Percentiles rank a stretch among this genome's conserved stretches.
phyloP scores from a whole-genome alignment of 2,113 vertebrate species.

The Nanorana parkeri region DNA sequence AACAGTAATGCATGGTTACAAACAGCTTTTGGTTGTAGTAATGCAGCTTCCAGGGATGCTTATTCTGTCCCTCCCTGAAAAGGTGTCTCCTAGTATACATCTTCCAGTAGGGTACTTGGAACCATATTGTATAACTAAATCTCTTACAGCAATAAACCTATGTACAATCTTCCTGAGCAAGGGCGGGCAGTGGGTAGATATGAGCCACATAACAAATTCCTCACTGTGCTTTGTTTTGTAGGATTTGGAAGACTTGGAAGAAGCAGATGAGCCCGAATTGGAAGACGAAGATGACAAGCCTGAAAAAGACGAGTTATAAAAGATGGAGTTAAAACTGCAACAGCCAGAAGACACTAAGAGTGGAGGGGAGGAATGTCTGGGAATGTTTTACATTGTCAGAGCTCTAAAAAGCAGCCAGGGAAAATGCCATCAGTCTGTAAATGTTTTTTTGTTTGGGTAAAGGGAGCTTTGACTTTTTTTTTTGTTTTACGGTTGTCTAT shows the following conservation, averaged over 20 bases:
- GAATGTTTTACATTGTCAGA: slow-evolving; percentile 63
- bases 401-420: slow-evolving; percentile 64
- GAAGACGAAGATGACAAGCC: slow-evolving; percentile 81
- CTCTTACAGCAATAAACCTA: no score
- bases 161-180: no score
- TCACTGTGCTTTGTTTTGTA: slow-evolving; percentile 56
- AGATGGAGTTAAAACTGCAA: slow-evolving; percentile 50
- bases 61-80: no score
- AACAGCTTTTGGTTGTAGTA: no score
- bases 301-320: slow-evolving; percentile 89
- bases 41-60: no score
- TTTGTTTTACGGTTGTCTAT: slow-evolving; percentile 1
- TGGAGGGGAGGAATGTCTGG: slow-evolving; percentile 54
- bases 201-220: background rate
- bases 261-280: slow-evolving; percentile 72
- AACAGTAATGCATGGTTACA: no score
- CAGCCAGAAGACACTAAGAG: slow-evolving; percentile 66
- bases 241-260: slow-evolving; percentile 86
- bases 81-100: no score
- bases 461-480: slow-evolving; percentile 36
- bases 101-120: no score
- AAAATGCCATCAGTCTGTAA: slow-evolving; percentile 64
- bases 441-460: slow-evolving; percentile 59
- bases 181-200: no score
- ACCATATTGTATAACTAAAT: no score